A percentile compares a stretch with the other conserved stretches of the same genome.
phyloP scores from a whole-genome alignment of 1,140 invertebrate species.

The roundworm (Caenorhabditis elegans) region DNA sequence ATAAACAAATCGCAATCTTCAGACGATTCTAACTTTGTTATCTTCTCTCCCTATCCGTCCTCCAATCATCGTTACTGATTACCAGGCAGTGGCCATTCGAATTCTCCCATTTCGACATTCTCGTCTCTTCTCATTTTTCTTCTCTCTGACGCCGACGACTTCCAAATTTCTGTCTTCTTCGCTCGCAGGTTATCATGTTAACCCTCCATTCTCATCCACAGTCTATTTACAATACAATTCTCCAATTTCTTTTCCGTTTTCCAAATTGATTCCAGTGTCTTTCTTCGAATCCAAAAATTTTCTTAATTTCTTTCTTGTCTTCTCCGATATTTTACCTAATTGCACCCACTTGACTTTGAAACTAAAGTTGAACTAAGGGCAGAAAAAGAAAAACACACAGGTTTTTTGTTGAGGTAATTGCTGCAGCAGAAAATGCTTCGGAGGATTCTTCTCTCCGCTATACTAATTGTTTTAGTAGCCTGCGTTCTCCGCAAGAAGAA shows the following conservation, averaged over 20 bases:
- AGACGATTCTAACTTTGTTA: conserved; percentile 5
- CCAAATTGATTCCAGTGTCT: background rate
- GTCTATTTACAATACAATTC: background rate
- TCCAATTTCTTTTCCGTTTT: background rate
- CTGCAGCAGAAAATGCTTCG: background rate
- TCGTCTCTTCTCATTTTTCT: background rate
- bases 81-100: background rate
- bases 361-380: background rate
- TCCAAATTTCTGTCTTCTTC: conserved; percentile 20
- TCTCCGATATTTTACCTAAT: background rate
- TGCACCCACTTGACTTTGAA: background rate
- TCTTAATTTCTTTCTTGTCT: background rate
- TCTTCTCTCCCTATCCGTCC: background rate
- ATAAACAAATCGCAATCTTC: background rate
- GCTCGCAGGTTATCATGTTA: conserved; percentile 22
- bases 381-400: too few species aligned
- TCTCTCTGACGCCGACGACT: background rate
- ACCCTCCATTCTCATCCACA: background rate
- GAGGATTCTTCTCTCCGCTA: background rate
- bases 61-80: conserved; percentile 25
- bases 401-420: background rate
- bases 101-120: too few species aligned
- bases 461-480: background rate
- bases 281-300: background rate
- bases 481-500: conserved; percentile 21